Conservation (phyloP, 2,888 invertebrate species). For the Drosophila paramelanica region DNA sequence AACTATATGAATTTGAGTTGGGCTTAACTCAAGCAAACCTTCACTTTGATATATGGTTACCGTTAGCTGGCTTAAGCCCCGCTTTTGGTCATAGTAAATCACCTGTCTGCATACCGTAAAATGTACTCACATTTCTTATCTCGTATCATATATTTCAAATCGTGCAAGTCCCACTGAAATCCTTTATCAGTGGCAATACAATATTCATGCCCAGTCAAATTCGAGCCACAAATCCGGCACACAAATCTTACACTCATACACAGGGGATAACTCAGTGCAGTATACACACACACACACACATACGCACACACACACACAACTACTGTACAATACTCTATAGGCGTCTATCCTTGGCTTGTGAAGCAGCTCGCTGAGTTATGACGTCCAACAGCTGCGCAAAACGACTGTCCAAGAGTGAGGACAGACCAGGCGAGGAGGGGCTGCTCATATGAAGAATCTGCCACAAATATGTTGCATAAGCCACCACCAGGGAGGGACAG, state of each 20-base stretch:
- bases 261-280: slow-evolving; percentile 3
- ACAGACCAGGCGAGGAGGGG: not conserved
- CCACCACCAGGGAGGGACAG: slow-evolving; percentile 17
- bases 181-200: slow-evolving; percentile 35
- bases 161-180: slow-evolving; percentile 15
- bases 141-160: slow-evolving; percentile 10
- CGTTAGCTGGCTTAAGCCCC: not conserved
- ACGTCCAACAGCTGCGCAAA: slow-evolving; percentile 73
- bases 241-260: slow-evolving; percentile 51
- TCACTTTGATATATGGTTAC: not conserved
- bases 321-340: slow-evolving; percentile 6
- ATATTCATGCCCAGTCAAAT: slow-evolving; percentile 56
- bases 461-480: slow-evolving; percentile 61
- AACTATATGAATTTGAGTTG: too few relatives aligned
- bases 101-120: slow-evolving; percentile 10
- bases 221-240: slow-evolving; percentile 60
- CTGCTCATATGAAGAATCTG: slow-evolving; percentile 39
- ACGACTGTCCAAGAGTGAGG: slow-evolving; percentile 39
- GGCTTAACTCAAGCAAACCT: too few relatives aligned
- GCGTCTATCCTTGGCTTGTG: slow-evolving; percentile 31
- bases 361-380: slow-evolving; percentile 71
- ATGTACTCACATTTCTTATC: slow-evolving; percentile 5
- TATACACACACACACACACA: slow-evolving; percentile 2
- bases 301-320: not conserved
- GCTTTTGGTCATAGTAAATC: slow-evolving; percentile 5